These are phyloP conservation scores for Pituophis catenifer DNA, from an alignment of 2,113 vertebrate species.

Conservation along the genomic window DNA sequence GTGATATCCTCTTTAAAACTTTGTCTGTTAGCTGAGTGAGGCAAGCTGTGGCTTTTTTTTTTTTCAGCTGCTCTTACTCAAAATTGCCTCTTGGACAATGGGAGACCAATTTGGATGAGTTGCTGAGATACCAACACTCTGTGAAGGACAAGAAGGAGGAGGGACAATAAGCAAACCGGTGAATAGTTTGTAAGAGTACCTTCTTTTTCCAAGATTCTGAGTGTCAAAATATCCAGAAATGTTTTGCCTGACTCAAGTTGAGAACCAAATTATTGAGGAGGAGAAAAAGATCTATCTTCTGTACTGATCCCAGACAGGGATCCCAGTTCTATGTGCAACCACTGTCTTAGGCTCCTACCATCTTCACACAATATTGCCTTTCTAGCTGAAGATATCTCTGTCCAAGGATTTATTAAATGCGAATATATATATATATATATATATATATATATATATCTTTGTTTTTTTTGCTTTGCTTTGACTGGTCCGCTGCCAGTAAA, in stretches of 20 bases:
- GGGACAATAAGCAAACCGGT: not conserved
- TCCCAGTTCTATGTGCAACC: slow-evolving; percentile 40
- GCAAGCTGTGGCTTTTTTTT: slow-evolving; percentile 43
- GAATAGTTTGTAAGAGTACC: not conserved
- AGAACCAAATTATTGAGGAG: not conserved
- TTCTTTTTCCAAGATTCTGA: not conserved
- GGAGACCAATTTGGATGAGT: not conserved
- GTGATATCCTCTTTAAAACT: slow-evolving; percentile 58
- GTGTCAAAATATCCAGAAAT: not conserved
- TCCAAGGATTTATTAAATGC: slow-evolving; percentile 75
- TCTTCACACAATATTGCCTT: slow-evolving; percentile 45
- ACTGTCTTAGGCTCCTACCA: slow-evolving; percentile 33
- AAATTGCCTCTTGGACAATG: slow-evolving; percentile 1
- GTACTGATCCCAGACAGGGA: slow-evolving; percentile 6
- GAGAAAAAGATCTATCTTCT: not conserved
- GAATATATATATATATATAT: slow-evolving; percentile 69
- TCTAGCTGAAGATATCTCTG: slow-evolving; percentile 64
- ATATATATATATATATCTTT: slow-evolving; percentile 47
- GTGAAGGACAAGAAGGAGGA: not conserved
- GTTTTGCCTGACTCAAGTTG: not conserved
- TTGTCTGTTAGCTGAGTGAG: slow-evolving; percentile 39
- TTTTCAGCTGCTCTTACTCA: slow-evolving; percentile 2
- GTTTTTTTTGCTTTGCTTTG: slow-evolving; percentile 68
- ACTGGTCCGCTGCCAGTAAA: slow-evolving; percentile 75
- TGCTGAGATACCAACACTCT: slow-evolving; percentile 26